Conservation (phyloP, 2,888 invertebrate genomes). For the Erebia ligea region DNA sequence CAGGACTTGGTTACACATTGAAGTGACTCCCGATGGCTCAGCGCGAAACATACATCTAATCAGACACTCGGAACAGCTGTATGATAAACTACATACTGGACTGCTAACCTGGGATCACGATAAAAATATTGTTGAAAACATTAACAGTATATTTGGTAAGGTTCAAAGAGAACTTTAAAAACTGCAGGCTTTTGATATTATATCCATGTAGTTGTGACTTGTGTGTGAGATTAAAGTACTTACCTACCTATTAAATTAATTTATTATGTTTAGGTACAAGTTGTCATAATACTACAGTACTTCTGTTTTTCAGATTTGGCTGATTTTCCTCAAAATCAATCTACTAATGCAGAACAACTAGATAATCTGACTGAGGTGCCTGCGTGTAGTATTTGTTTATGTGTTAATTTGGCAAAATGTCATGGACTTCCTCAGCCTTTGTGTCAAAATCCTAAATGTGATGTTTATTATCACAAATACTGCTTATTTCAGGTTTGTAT, state of each 20-base stretch:
- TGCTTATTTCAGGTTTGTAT: constrained; percentile 67
- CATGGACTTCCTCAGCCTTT: constrained; percentile 67
- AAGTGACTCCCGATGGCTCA: constrained; percentile 64
- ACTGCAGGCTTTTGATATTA: background rate
- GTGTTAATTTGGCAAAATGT: constrained; percentile 55
- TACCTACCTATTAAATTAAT: background rate
- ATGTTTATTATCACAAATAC: constrained; percentile 64
- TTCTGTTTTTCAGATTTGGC: constrained; percentile 24
- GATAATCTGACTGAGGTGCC: constrained; percentile 39
- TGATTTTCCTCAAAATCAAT: constrained; percentile 24
- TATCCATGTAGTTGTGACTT: too few species aligned
- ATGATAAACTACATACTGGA: constrained; percentile 62
- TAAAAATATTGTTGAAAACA: constrained; percentile 68
- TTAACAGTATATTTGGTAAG: constrained; percentile 67
- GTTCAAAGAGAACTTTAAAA: constrained; percentile 14
- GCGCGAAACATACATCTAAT: constrained; percentile 67
- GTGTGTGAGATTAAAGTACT: too few species aligned
- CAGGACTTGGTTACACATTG: constrained; percentile 70
- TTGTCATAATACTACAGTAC: background rate
- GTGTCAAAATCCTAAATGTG: constrained; percentile 65
- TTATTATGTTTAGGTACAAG: background rate
- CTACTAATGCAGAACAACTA: constrained; percentile 11
- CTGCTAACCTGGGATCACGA: constrained; percentile 72
- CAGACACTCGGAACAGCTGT: constrained; percentile 64
- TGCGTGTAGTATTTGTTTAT: constrained; percentile 68